Percentiles rank a stretch among this genome's conserved stretches.
These are phyloP conservation scores for Poecilia wingei DNA, from an alignment of 2,797 vertebrate genomes.

Conservation along the genomic window DNA sequence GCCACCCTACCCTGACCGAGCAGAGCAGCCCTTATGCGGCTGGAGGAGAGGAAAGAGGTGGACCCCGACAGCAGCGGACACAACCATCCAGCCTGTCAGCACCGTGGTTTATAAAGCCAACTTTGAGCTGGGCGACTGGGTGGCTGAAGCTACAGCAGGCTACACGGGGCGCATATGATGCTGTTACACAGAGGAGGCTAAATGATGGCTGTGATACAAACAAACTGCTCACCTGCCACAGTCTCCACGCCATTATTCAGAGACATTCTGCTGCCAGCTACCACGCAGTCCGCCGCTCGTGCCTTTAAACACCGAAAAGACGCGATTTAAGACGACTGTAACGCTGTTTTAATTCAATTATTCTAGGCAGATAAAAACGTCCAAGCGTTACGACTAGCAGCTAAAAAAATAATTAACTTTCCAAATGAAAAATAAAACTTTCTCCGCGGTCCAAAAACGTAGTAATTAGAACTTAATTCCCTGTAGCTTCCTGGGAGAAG, in stretches of 20 bases:
- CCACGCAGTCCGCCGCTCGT: constrained; percentile 22
- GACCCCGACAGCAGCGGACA: constrained; percentile 50
- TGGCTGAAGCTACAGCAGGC: constrained; percentile 8
- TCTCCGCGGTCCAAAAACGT: not conserved
- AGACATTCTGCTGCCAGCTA: constrained; percentile 34
- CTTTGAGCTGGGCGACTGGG: constrained; percentile 39
- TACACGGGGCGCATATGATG: not conserved
- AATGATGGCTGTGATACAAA: constrained; percentile 24
- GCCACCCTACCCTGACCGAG: constrained; percentile 68
- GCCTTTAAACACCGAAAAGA: constrained; percentile 13
- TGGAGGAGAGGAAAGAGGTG: constrained; percentile 56
- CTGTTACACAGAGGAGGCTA: not conserved
- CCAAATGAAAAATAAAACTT: constrained; percentile 50
- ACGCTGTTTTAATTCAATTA: not conserved
- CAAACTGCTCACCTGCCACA: constrained; percentile 68
- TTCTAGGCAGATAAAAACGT: not conserved
- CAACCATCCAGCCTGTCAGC: constrained; percentile 34
- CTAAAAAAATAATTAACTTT: constrained; percentile 51
- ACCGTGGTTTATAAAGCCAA: constrained; percentile 35
- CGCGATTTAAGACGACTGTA: not conserved
- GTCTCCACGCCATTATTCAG: constrained; percentile 37
- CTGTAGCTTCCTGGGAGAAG: constrained; percentile 47
- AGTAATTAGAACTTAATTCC: constrained; percentile 19
- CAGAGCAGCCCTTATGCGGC: constrained; percentile 76
- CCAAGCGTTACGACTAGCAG: not conserved